Evolutionary conservation across 2,797 vertebrate genomes (phyloP), one percentile per base, ranked within the genome.

Genomic region (Onychomys arenicola): DNA sequence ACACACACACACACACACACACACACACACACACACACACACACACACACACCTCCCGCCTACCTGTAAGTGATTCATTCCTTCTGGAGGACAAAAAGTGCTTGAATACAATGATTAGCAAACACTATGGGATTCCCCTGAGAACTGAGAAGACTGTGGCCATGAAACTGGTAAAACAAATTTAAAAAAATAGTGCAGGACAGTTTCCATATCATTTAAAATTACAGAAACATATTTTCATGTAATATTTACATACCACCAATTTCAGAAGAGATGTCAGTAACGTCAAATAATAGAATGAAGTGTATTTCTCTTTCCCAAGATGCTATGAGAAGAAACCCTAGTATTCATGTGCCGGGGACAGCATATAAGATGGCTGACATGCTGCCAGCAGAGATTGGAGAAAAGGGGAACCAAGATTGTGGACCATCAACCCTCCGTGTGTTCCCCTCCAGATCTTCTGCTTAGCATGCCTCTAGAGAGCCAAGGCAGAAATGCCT

Each of bases 241-340:
- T 27, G 52, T 32, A 81, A 65, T 63, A 25, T n/a, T 69, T 40
- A 5, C 46, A 19, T 69, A 17, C 5, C 85, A 46, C 78, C n/a
- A 49, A 27, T 85, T 37, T 52, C 87, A 61, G 49, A 85, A 25
- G 75, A 29, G 8, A 85, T 27, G 77, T 78, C 86, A 49, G 43
- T 89, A 25, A 52, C 23, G 61, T 19, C 19, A 88, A 92, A 37
- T 6, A 94, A 59, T 65, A 91, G 21, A 59, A 4, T 73, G 76
- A 43, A 69, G 40, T 77, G 25, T 67, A 34, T 85, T 89, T 96
- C 77, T 43, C 37, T 92, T 86, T 85, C 55, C 9, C 29, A 89
- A 82, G 34, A 89, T 25, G 27, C 27, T 77, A 76, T 32, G 63
- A 55, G 40, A 76, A 43, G 23, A 82, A 82, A 67, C 27, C 16